These are phyloP conservation scores for Cosmorhoe ocellata DNA, from an alignment of 2,888 invertebrate genomes.

Conservation along the genomic window DNA sequence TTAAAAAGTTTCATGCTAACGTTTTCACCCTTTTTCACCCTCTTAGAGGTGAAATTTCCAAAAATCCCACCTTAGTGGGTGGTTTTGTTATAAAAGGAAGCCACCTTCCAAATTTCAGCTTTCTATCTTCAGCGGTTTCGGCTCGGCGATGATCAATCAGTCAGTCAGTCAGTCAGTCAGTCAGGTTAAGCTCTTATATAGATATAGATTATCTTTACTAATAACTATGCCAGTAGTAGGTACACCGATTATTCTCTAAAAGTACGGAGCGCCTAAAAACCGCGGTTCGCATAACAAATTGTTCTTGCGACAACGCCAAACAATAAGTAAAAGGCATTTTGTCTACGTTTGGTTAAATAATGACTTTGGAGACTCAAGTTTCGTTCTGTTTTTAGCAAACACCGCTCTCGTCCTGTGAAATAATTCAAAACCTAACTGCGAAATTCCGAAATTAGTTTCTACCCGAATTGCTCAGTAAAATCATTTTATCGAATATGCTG, in stretches of 20 bases:
- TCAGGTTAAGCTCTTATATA: too few relatives aligned
- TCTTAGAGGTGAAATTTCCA: too few relatives aligned
- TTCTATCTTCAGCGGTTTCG: too few relatives aligned
- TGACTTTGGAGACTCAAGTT: constrained; percentile 10
- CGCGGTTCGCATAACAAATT: constrained; percentile 6
- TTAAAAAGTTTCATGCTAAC: too few relatives aligned
- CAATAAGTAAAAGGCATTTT: constrained; percentile 8
- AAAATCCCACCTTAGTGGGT: too few relatives aligned
- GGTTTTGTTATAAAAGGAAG: too few relatives aligned
- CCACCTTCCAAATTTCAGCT: too few relatives aligned
- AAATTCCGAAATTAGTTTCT: not conserved
- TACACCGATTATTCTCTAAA: not conserved
- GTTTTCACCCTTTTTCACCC: too few relatives aligned
- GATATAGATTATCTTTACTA: too few relatives aligned
- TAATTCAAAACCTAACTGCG: not conserved
- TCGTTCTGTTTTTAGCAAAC: constrained; percentile 6
- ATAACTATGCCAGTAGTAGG: not conserved
- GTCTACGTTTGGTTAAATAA: constrained; percentile 10
- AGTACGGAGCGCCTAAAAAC: not conserved
- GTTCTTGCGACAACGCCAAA: constrained; percentile 11
- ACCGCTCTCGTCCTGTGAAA: constrained; percentile 1
- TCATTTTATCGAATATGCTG: not conserved
- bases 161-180: too few relatives aligned
- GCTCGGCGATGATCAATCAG: too few relatives aligned
- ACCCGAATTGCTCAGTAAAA: not conserved